A percentile compares a stretch with the other conserved stretches of the same genome.
These are phyloP conservation scores for Neoascia interrupta DNA, from an alignment of 2,888 invertebrate genomes.

Conservation along the genomic window DNA sequence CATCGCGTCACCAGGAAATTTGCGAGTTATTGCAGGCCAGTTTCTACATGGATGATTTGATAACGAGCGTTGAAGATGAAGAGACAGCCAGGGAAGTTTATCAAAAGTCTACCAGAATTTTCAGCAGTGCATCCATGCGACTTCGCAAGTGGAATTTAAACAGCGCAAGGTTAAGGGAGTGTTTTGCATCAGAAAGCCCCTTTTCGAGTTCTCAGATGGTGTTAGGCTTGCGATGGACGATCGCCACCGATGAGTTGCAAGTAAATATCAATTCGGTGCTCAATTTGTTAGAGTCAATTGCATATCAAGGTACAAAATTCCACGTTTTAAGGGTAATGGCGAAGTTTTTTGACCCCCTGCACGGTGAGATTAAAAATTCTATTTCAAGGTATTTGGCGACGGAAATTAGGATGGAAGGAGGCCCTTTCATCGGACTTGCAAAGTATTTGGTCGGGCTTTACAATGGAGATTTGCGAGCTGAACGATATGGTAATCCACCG, in stretches of 20 bases:
- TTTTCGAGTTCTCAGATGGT: constrained; percentile 18
- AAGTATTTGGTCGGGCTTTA: constrained; percentile 5
- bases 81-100: neutral
- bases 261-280: constrained; percentile 11
- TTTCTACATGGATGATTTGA: constrained; percentile 2
- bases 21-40: neutral
- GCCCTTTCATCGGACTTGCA: constrained; percentile 2
- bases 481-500: neutral
- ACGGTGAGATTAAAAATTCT: constrained; percentile 16
- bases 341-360: constrained; percentile 35
- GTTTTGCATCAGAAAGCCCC: neutral
- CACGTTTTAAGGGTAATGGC: constrained; percentile 24
- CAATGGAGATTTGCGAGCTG: neutral
- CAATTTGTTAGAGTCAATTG: neutral
- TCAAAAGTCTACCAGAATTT: neutral
- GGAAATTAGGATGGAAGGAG: constrained; percentile 25
- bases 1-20: constrained; percentile 25
- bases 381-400: constrained; percentile 29
- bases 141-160: constrained; percentile 43
- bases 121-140: neutral
- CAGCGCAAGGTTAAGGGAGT: neutral
- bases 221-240: neutral
- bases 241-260: constrained; percentile 23
- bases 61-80: neutral
- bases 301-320: neutral